Conservation (phyloP, 2,113 vertebrate genomes). For the Geococcyx californianus region DNA sequence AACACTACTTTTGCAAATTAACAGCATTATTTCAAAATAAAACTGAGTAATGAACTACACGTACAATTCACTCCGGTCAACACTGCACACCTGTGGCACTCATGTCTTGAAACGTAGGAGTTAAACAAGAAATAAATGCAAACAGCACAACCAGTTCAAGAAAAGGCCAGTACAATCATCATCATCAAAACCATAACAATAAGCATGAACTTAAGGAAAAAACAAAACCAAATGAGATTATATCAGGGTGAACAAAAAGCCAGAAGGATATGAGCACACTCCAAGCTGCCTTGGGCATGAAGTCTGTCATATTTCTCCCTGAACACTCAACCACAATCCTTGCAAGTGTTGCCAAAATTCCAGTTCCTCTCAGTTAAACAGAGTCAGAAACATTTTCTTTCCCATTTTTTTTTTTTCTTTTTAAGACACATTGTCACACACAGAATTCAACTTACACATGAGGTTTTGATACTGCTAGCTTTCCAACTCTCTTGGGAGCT, state of each 20-base stretch:
- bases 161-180: background rate
- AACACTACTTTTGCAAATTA: background rate
- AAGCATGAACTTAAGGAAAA: background rate
- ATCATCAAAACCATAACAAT: background rate
- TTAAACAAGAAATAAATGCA: background rate
- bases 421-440: background rate
- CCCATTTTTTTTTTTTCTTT: background rate
- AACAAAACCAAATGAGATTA: rapidly evolving
- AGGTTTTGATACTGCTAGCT: background rate
- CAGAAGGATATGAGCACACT: background rate
- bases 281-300: background rate
- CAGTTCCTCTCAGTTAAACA: background rate
- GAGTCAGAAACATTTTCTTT: background rate
- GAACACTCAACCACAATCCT: background rate
- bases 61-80: background rate
- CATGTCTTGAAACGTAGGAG: background rate
- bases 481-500: background rate
- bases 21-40: background rate
- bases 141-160: background rate
- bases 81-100: background rate
- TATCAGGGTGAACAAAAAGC: background rate
- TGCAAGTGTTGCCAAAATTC: background rate
- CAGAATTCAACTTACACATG: rapidly evolving
- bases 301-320: background rate
- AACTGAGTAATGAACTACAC: background rate